Percentiles rank a stretch among this genome's conserved stretches.
phyloP scores from a whole-genome alignment of 2,888 invertebrate genomes.

The Ennomos fuscantarius region DNA sequence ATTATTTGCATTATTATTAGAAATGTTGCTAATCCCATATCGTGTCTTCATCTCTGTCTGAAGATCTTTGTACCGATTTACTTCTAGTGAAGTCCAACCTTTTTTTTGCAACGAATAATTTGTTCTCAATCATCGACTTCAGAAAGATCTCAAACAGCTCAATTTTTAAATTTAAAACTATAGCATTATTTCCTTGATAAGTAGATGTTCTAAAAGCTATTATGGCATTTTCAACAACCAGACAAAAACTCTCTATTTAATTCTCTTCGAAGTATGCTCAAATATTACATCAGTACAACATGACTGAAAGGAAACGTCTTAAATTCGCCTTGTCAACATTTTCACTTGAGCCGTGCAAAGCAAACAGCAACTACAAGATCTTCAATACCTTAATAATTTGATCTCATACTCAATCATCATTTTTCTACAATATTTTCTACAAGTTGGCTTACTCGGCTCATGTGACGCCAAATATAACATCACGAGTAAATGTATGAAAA shows the following conservation, averaged over 20 bases:
- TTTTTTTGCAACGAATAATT: conserved; percentile 1
- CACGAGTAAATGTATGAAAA: conserved; percentile 22
- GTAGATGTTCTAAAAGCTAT: too few species aligned
- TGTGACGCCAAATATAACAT: conserved; percentile 15
- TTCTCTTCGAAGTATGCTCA: neutral
- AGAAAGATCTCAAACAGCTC: conserved; percentile 4
- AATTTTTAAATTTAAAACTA: neutral
- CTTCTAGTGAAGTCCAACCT: conserved; percentile 1
- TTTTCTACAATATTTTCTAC: neutral
- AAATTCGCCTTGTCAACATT: conserved; percentile 19
- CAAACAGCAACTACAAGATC: conserved; percentile 2
- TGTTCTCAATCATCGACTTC: neutral
- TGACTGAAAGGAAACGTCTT: conserved; percentile 2
- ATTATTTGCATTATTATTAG: too few species aligned
- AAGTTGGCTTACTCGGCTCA: conserved; percentile 20
- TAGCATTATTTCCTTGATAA: too few species aligned
- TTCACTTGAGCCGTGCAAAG: conserved; percentile 15
- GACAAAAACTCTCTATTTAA: too few species aligned
- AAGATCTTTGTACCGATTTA: too few species aligned
- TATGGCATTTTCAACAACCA: too few species aligned
- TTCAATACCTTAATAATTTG: conserved; percentile 13
- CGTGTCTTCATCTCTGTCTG: too few species aligned
- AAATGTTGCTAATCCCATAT: too few species aligned
- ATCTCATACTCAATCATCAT: conserved; percentile 25
- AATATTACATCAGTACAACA: neutral